phyloP scores from a whole-genome alignment of 2,797 vertebrate species.

The Enteromius argenteus region DNA sequence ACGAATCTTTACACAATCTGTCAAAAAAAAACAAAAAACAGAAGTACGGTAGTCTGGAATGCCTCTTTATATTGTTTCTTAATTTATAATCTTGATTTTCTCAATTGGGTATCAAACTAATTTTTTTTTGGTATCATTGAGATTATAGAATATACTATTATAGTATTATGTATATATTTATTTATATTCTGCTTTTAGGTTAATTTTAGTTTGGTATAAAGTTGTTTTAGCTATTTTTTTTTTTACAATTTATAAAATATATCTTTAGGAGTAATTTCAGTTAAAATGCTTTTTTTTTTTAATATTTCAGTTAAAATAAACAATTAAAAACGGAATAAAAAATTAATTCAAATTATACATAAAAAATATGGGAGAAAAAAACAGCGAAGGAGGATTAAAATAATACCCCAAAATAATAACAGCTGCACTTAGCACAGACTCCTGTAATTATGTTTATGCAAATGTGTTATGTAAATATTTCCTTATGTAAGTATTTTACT shows the following conservation, averaged over 20 bases:
- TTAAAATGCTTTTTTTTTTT: background rate
- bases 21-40: background rate
- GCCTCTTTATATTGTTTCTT: background rate
- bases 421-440: background rate
- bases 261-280: background rate
- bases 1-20: background rate
- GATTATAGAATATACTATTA: background rate
- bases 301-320: background rate
- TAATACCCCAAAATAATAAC: background rate
- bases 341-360: background rate
- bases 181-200: background rate
- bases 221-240: background rate
- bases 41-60: background rate
- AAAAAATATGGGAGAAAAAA: background rate
- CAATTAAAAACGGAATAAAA: background rate
- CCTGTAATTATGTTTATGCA: background rate
- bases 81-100: background rate
- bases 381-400: background rate
- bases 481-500: conserved; percentile 26
- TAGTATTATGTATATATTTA: background rate
- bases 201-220: background rate
- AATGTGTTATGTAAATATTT: conserved; percentile 17
- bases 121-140: too few species aligned
- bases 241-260: too few species aligned
- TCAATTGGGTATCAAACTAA: background rate